Conservation (phyloP, 1,140 invertebrate species). For the Apis mellifera region DNA sequence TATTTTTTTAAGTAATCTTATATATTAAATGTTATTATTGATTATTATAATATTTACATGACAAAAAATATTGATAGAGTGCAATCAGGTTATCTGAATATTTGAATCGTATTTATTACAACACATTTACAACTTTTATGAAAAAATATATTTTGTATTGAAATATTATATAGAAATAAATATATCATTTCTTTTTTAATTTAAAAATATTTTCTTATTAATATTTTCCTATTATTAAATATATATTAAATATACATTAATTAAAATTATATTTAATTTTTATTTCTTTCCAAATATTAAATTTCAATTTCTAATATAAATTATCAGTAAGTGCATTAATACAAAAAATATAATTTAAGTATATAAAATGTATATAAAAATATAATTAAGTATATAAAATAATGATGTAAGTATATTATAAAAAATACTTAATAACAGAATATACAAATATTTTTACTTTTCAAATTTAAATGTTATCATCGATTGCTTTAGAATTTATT, state of each 20-base stretch:
- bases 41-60: not conserved
- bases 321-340: not conserved
- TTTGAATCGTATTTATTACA: too few species aligned
- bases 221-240: not conserved
- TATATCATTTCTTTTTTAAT: not conserved
- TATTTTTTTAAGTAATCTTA: constrained; percentile 7
- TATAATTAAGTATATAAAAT: not conserved
- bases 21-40: not conserved
- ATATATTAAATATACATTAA: too few species aligned
- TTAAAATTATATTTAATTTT: not conserved
- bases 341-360: too few species aligned
- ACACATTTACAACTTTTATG: not conserved
- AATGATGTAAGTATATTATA: not conserved
- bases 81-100: not conserved
- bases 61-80: not conserved
- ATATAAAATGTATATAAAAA: not conserved
- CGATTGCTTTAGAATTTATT: not conserved
- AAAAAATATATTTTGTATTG: not conserved
- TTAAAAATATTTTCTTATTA: not conserved
- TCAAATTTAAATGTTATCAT: constrained; percentile 5
- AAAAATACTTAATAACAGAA: not conserved
- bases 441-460: not conserved
- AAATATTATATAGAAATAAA: not conserved
- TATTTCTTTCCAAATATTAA: not conserved
- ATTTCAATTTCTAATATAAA: not conserved